Conservation (phyloP, 2,888 invertebrate species). For the Eubasilissa splendida region DNA sequence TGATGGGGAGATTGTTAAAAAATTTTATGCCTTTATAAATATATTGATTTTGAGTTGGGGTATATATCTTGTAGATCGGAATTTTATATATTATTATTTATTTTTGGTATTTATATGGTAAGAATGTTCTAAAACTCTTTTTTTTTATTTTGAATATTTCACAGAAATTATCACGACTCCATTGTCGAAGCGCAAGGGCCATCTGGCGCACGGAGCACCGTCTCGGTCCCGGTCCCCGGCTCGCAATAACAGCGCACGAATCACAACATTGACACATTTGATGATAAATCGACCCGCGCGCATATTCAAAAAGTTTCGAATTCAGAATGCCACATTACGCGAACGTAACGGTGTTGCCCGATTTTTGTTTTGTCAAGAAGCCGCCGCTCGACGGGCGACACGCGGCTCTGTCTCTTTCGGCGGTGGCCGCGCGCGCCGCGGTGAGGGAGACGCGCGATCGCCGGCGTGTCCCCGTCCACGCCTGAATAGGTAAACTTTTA, state of each 20-base stretch:
- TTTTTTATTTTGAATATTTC: no score
- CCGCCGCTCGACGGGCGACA: not conserved
- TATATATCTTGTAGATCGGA: no score
- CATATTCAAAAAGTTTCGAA: conserved; percentile 25
- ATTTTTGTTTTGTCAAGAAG: conserved; percentile 7
- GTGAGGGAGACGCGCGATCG: conserved; percentile 11
- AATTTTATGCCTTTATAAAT: no score
- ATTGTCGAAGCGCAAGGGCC: not conserved
- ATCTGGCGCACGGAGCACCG: not conserved
- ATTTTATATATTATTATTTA: no score
- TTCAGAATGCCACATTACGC: conserved; percentile 14
- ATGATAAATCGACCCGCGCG: not conserved
- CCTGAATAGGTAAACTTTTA: conserved; percentile 27
- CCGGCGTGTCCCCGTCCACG: not conserved
- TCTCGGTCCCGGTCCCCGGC: not conserved
- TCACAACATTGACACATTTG: no score
- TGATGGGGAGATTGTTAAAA: no score
- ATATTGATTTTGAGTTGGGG: no score
- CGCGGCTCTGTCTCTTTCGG: not conserved
- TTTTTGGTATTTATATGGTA: no score
- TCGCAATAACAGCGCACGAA: no score
- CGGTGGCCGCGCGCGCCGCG: no score
- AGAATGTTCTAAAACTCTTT: no score
- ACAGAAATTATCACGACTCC: no score
- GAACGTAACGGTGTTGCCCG: conserved; percentile 43